These are phyloP conservation scores for Drosophila athabasca DNA, from an alignment of 1,140 invertebrate species.

Conservation along the genomic window DNA sequence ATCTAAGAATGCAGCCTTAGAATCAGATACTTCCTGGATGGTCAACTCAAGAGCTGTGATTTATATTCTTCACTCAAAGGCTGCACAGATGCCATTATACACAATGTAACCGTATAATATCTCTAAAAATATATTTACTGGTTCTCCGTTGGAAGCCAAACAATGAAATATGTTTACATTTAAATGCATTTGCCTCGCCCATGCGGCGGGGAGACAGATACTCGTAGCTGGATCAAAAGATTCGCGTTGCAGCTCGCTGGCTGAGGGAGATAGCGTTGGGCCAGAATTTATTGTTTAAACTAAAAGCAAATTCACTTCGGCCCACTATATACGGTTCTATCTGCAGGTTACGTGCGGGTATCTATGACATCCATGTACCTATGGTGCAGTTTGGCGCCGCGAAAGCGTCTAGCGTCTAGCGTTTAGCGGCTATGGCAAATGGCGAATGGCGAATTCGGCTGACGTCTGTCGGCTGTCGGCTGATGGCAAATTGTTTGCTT, in stretches of 20 bases:
- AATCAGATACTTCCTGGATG: conserved; percentile 31
- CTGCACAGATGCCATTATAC: background rate
- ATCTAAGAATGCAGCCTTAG: background rate
- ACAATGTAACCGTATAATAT: conserved; percentile 19
- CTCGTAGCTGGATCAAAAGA: background rate
- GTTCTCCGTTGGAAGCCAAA: conserved; percentile 29
- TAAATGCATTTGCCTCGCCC: conserved; percentile 46
- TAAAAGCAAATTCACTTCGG: conserved; percentile 47
- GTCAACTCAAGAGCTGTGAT: conserved; percentile 16
- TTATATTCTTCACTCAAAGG: conserved; percentile 14
- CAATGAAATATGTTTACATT: conserved; percentile 14
- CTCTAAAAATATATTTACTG: conserved; percentile 53
- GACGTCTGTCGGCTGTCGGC: background rate
- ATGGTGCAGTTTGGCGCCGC: conserved; percentile 52
- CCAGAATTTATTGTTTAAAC: conserved; percentile 74
- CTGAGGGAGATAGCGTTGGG: conserved; percentile 37
- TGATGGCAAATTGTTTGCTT: conserved; percentile 63
- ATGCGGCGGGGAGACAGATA: conserved; percentile 9
- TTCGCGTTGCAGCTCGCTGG: conserved; percentile 29
- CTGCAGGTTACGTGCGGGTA: conserved; percentile 20
- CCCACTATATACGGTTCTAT: conserved; percentile 29
- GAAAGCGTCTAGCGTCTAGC: conserved; percentile 72
- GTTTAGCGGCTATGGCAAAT: no score
- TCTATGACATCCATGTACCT: conserved; percentile 32
- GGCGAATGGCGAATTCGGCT: conserved; percentile 51